These are phyloP conservation scores for Sarcophaga subvicina DNA, from an alignment of 2,888 invertebrate species.

Conservation along the genomic window DNA sequence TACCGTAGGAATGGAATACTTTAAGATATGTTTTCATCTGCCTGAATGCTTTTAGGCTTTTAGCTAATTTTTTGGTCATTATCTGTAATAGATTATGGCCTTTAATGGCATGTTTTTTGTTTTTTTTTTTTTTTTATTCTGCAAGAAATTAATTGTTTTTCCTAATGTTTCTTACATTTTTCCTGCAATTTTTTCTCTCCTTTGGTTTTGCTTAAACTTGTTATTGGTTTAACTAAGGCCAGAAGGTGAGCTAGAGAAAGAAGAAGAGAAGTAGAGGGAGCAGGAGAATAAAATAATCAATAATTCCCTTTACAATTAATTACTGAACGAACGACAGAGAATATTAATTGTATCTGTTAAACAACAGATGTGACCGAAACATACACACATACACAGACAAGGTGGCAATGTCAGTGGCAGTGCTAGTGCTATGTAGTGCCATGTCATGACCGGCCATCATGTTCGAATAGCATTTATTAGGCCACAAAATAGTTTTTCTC, in stretches of 20 bases:
- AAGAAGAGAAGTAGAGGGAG: no score
- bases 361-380: conserved; percentile 47
- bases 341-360: conserved; percentile 43
- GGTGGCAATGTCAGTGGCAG: no score
- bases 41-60: background rate
- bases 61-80: background rate
- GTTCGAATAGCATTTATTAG: background rate
- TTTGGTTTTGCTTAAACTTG: background rate
- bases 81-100: background rate
- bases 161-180: background rate
- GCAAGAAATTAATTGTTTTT: background rate
- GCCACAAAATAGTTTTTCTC: background rate
- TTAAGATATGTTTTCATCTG: background rate
- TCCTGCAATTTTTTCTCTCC: background rate
- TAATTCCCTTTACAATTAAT: conserved; percentile 43
- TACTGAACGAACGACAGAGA: background rate
- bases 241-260: background rate
- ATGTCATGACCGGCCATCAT: background rate
- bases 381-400: no score
- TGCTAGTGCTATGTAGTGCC: no score
- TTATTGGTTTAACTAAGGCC: background rate
- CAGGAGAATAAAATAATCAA: conserved; percentile 19
- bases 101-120: background rate
- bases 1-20: background rate
- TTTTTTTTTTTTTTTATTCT: no score